These are phyloP conservation scores for Ptychobarbus kaznakovi DNA, from an alignment of 2,797 vertebrate genomes.

Conservation along the genomic window DNA sequence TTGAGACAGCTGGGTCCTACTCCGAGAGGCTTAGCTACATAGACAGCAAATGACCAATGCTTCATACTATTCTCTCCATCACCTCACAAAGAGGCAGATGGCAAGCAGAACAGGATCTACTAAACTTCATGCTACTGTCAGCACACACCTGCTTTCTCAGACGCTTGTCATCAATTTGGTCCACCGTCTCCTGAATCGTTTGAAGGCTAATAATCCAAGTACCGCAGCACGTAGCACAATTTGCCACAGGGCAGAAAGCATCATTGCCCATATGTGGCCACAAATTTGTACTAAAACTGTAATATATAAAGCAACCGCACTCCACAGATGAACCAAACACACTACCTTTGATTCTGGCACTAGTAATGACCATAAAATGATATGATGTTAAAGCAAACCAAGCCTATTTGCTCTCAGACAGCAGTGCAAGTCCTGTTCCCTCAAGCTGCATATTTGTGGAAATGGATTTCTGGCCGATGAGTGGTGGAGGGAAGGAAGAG, in stretches of 20 bases:
- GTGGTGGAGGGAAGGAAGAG: conserved; percentile 58
- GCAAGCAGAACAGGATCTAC: conserved; percentile 26
- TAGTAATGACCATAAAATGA: conserved; percentile 53
- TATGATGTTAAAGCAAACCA: conserved; percentile 52
- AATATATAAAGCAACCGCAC: conserved; percentile 51
- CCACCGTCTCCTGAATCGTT: conserved; percentile 47
- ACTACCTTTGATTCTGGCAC: conserved; percentile 57
- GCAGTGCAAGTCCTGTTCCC: conserved; percentile 49
- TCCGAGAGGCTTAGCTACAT: background rate
- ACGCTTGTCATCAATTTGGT: conserved; percentile 49
- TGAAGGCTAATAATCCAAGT: conserved; percentile 50
- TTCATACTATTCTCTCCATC: conserved; percentile 23
- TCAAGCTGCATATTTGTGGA: conserved; percentile 54
- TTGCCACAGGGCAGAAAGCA: conserved; percentile 10
- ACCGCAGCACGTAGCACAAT: background rate
- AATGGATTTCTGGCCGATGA: conserved; percentile 57
- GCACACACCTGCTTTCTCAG: conserved; percentile 56
- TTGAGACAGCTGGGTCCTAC: background rate
- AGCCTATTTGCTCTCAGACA: conserved; percentile 61
- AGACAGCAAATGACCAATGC: background rate
- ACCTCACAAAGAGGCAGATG: conserved; percentile 44
- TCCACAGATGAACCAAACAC: conserved; percentile 35
- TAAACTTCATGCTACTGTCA: conserved; percentile 54
- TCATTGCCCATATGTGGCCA: background rate
- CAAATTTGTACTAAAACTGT: conserved; percentile 54